phyloP scores from a whole-genome alignment of 2,797 vertebrate species.

The Sebastolobus alascanus region DNA sequence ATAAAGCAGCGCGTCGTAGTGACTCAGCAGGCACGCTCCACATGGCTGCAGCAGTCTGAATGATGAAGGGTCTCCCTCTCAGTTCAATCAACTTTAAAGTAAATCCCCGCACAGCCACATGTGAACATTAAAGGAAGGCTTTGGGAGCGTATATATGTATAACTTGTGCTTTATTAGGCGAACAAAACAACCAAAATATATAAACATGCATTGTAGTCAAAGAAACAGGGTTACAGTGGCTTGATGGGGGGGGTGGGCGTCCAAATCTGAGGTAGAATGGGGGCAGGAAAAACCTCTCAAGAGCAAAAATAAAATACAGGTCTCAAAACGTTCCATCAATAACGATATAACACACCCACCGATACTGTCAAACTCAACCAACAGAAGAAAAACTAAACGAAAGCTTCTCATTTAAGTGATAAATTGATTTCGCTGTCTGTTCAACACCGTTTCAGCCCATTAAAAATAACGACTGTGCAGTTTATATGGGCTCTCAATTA shows the following conservation, averaged over 20 bases:
- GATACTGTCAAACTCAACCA: conserved; percentile 67
- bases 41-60: conserved; percentile 36
- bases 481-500: conserved; percentile 27
- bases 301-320: conserved; percentile 69
- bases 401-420: conserved; percentile 40
- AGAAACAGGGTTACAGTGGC: conserved; percentile 78
- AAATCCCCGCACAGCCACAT: conserved; percentile 2
- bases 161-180: conserved; percentile 87
- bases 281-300: conserved; percentile 72
- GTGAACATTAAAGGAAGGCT: conserved; percentile 26
- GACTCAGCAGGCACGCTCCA: conserved; percentile 52
- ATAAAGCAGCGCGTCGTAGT: conserved; percentile 36
- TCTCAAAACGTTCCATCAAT: conserved; percentile 76
- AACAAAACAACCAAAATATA: conserved; percentile 86
- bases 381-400: conserved; percentile 60
- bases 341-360: conserved; percentile 76
- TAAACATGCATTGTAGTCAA: conserved; percentile 84
- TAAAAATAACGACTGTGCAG: conserved; percentile 56
- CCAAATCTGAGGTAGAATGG: conserved; percentile 86
- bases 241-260: conserved; percentile 70
- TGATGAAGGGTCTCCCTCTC: conserved; percentile 12
- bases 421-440: conserved; percentile 19
- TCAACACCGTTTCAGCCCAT: conserved; percentile 31
- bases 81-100: conserved; percentile 5
- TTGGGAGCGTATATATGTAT: conserved; percentile 42